These are phyloP conservation scores for Caretta caretta DNA, from an alignment of 2,113 vertebrate genomes.

Conservation along the genomic window DNA sequence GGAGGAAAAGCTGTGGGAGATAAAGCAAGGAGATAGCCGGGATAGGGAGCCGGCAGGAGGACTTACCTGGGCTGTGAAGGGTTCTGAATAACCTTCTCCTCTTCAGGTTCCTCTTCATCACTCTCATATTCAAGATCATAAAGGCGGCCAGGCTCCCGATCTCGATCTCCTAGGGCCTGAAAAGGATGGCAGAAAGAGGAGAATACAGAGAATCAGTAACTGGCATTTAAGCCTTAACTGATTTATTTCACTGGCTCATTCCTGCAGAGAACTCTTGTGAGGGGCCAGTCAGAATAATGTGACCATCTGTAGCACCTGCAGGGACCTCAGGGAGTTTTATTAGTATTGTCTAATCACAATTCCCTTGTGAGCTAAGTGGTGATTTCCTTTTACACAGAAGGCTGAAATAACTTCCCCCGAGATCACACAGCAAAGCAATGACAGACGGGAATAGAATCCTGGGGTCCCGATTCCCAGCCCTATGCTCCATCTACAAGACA, in stretches of 20 bases:
- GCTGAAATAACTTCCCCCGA: background rate
- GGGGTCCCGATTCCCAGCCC: background rate
- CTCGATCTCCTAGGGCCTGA: conserved; percentile 78
- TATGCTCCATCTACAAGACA: background rate
- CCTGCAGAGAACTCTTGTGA: background rate
- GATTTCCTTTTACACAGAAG: background rate
- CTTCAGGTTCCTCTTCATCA: conserved; percentile 81
- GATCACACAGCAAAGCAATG: background rate
- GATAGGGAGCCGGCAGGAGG: background rate
- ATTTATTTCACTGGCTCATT: background rate
- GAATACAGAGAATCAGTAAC: background rate
- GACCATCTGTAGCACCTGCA: background rate
- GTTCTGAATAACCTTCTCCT: conserved; percentile 79
- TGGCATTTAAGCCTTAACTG: rapidly evolving
- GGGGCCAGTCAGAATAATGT: background rate
- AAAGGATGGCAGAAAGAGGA: rapidly evolving
- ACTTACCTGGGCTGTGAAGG: conserved; percentile 77
- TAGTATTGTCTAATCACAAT: background rate
- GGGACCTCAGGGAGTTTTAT: background rate
- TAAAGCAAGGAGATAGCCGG: background rate
- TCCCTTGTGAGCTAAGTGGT: background rate
- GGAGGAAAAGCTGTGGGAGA: rapidly evolving
- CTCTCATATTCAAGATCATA: conserved; percentile 93
- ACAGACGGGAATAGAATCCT: background rate
- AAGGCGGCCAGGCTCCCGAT: conserved; percentile 83